Percentiles rank a stretch among this genome's conserved stretches.
These are phyloP conservation scores for Rhynchopsitta pachyrhyncha DNA, from an alignment of 2,113 vertebrate species.

Conservation along the genomic window DNA sequence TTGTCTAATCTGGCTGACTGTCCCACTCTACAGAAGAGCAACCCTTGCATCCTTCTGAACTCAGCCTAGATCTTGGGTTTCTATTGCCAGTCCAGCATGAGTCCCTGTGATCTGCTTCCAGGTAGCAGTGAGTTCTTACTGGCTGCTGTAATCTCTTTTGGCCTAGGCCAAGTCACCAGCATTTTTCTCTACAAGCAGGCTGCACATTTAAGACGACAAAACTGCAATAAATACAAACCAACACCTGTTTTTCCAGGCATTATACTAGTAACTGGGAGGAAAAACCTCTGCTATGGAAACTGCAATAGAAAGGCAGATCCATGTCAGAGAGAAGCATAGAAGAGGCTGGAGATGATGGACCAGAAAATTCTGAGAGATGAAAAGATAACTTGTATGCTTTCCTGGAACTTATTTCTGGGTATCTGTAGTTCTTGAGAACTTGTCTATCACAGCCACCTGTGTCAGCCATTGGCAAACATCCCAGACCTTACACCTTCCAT, in stretches of 20 bases:
- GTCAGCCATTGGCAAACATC: background rate
- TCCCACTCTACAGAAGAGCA: background rate
- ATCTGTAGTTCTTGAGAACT: background rate
- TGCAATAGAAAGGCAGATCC: background rate
- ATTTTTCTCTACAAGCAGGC: background rate
- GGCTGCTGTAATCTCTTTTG: background rate
- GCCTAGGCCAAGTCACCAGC: background rate
- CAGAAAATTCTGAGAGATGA: background rate
- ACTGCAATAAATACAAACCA: background rate
- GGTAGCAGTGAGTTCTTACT: background rate
- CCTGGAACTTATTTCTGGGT: background rate
- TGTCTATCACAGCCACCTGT: background rate
- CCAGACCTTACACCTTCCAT: background rate
- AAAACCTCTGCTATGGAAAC: background rate
- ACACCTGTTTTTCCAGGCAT: background rate
- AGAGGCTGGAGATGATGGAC: background rate
- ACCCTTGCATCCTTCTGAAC: background rate
- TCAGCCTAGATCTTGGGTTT: background rate
- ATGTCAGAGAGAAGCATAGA: background rate
- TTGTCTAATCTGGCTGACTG: background rate
- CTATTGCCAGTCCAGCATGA: background rate
- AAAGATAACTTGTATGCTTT: background rate
- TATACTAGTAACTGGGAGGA: background rate
- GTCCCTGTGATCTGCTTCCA: background rate
- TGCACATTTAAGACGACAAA: background rate